Conservation (phyloP, 2,113 vertebrate species). For the Chinchilla lanigera region DNA sequence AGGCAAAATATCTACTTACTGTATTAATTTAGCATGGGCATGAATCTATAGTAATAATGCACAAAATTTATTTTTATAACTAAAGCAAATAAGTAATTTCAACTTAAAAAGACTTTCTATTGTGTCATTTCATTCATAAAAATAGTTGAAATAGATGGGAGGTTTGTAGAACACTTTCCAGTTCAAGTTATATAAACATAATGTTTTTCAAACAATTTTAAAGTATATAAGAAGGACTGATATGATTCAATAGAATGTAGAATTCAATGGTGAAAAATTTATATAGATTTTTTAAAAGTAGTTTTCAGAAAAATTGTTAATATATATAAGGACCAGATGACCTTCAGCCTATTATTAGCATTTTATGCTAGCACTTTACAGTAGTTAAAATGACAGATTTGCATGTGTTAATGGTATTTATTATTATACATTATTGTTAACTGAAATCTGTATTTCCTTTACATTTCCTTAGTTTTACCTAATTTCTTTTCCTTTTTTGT, state of each 20-base stretch:
- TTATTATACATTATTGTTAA: not conserved
- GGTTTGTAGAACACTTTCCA: not conserved
- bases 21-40: not conserved
- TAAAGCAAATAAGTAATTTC: not conserved
- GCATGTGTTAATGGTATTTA: not conserved
- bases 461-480: not conserved
- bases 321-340: not conserved
- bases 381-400: not conserved
- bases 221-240: not conserved
- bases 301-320: not conserved
- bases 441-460: not conserved
- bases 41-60: not conserved
- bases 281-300: not conserved
- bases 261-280: not conserved
- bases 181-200: not conserved
- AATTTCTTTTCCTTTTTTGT: not conserved
- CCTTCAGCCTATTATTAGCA: not conserved
- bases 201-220: not conserved
- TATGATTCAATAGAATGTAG: not conserved
- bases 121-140: not conserved
- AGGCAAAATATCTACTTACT: not conserved
- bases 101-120: not conserved
- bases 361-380: not conserved
- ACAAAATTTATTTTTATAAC: not conserved
- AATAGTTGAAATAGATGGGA: not conserved